Evolutionary conservation across 2,113 vertebrate species (phyloP).

Genomic region (Solenodon paradoxus): DNA sequence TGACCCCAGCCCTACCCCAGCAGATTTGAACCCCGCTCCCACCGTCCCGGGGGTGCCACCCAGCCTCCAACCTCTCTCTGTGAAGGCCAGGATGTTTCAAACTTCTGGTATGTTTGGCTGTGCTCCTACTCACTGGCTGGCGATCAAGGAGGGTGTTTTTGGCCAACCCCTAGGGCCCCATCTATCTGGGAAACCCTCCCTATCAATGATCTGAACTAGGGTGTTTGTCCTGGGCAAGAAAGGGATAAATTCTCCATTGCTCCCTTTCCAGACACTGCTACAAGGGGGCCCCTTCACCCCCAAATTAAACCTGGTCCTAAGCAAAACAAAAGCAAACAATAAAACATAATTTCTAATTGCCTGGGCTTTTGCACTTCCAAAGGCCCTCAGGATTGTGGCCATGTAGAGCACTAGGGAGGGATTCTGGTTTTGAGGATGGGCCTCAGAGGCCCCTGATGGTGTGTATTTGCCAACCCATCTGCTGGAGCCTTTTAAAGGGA

Average conservation of each 20-base stretch:
- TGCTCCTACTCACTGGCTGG: neutral
- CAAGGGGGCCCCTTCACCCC: neutral
- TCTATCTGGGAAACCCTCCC: neutral
- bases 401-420: neutral
- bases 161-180: neutral
- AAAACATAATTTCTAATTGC: neutral
- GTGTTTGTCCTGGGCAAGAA: neutral
- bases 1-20: neutral
- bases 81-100: neutral
- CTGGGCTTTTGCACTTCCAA: neutral
- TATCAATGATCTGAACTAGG: neutral
- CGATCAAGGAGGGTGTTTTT: neutral
- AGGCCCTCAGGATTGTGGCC: neutral
- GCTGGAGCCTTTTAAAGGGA: neutral
- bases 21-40: neutral
- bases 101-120: neutral
- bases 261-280: neutral
- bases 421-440: neutral
- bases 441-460: neutral
- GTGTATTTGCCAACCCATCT: neutral
- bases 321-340: no score
- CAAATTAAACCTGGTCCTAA: neutral
- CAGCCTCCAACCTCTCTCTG: neutral
- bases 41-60: rapidly evolving
- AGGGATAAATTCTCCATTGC: neutral